Conservation (phyloP, 2,888 invertebrate species). For the Folsomia manolachei region DNA sequence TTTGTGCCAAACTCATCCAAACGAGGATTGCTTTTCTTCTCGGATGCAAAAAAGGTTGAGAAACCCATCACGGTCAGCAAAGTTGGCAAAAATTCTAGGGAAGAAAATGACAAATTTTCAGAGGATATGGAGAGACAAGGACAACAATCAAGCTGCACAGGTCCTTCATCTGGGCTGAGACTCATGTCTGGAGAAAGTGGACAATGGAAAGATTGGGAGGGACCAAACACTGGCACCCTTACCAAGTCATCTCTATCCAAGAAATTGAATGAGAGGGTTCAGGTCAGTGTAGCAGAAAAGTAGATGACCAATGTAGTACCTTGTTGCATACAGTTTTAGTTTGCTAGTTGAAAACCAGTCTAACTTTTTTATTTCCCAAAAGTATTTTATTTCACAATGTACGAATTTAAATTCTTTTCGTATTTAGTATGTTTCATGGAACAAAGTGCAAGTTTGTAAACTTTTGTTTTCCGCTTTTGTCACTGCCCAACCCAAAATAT, state of each 20-base stretch:
- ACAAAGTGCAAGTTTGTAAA: no score
- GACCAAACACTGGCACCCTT: background rate
- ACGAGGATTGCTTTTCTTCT: slow-evolving; percentile 4
- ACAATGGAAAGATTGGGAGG: background rate
- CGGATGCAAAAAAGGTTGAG: background rate
- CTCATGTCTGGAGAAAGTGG: background rate
- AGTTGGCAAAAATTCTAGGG: background rate
- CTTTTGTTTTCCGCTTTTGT: no score
- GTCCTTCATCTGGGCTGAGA: background rate
- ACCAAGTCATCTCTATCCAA: background rate
- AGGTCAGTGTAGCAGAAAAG: background rate
- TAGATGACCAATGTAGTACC: background rate
- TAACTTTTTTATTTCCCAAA: no score
- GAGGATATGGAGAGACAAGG: background rate
- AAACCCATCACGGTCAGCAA: no score
- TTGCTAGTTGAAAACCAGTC: no score
- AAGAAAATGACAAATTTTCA: background rate
- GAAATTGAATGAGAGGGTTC: background rate
- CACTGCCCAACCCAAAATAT: no score
- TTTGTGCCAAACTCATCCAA: background rate
- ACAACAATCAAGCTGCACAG: background rate
- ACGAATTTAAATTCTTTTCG: no score
- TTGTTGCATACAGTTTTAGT: no score
- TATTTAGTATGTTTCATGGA: no score
- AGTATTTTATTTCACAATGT: no score